A percentile compares a stretch with the other conserved stretches of the same genome.
These are phyloP conservation scores for Xestia ashworthii DNA, from an alignment of 2,888 invertebrate genomes.

Conservation along the genomic window DNA sequence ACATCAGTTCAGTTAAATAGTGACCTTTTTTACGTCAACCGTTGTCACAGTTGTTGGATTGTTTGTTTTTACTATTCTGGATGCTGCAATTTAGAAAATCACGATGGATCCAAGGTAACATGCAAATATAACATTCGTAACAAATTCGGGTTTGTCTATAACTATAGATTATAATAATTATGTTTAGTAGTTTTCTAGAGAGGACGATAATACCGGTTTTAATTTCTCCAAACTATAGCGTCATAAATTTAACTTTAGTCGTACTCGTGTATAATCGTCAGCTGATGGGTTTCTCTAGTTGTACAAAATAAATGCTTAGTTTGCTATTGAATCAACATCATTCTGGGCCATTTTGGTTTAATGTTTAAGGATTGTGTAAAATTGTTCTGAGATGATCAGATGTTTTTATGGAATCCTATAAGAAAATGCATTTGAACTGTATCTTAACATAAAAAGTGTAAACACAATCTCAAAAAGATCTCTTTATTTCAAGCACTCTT, in stretches of 20 bases:
- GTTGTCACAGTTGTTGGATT: constrained; percentile 44
- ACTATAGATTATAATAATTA: not conserved
- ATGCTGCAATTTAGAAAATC: constrained; percentile 62
- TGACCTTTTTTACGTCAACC: constrained; percentile 35
- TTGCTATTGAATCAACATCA: not conserved
- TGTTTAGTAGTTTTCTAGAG: constrained; percentile 34
- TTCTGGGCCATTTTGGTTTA: not conserved
- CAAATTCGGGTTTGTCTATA: constrained; percentile 22
- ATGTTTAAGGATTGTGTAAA: not conserved
- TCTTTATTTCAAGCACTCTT: not conserved
- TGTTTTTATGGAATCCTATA: not conserved
- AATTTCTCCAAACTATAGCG: constrained; percentile 59
- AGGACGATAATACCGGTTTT: constrained; percentile 56
- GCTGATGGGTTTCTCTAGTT: not conserved
- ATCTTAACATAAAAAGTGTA: not conserved
- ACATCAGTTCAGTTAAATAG: constrained; percentile 49
- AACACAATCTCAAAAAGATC: not conserved
- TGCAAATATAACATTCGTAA: constrained; percentile 42
- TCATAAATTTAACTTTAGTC: constrained; percentile 8
- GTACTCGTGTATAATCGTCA: not conserved
- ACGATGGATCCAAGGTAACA: constrained; percentile 85
- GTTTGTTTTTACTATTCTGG: constrained; percentile 38
- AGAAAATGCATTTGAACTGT: not conserved
- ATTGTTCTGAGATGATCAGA: not conserved
- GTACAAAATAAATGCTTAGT: not conserved